Conservation (phyloP, 2,888 invertebrate genomes). For the Ischnus inquisitorius region DNA sequence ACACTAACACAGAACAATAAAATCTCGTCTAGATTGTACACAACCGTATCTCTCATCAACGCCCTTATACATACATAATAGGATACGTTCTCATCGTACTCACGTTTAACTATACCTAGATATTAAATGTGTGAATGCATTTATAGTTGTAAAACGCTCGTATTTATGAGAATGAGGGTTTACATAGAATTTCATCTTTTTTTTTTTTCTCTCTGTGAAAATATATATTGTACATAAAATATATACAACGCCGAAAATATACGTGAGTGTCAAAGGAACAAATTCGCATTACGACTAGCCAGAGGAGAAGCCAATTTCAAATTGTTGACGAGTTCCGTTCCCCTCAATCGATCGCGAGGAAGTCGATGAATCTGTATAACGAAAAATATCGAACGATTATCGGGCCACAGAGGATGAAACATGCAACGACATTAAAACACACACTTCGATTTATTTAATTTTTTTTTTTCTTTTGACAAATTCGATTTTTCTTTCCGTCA, state of each 20-base stretch:
- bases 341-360: neutral
- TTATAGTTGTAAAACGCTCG: constrained; percentile 72
- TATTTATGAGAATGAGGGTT: constrained; percentile 78
- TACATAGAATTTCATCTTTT: constrained; percentile 67
- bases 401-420: neutral
- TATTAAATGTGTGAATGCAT: constrained; percentile 70
- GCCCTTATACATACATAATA: constrained; percentile 51
- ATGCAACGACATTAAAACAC: neutral
- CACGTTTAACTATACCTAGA: constrained; percentile 66
- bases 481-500: neutral
- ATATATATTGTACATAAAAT: constrained; percentile 79
- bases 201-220: constrained; percentile 73
- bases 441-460: neutral
- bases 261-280: constrained; percentile 81
- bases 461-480: neutral
- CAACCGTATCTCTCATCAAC: constrained; percentile 50
- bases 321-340: constrained; percentile 62
- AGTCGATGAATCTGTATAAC: neutral
- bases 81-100: constrained; percentile 62
- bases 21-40: constrained; percentile 24
- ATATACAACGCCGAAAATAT: constrained; percentile 80
- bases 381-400: constrained; percentile 16
- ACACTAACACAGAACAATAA: constrained; percentile 6
- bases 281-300: constrained; percentile 74
- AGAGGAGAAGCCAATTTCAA: constrained; percentile 80